Base-by-base conservation (phyloP, 2,888 invertebrate genomes). In the Linnaemya tessellans region DNA sequence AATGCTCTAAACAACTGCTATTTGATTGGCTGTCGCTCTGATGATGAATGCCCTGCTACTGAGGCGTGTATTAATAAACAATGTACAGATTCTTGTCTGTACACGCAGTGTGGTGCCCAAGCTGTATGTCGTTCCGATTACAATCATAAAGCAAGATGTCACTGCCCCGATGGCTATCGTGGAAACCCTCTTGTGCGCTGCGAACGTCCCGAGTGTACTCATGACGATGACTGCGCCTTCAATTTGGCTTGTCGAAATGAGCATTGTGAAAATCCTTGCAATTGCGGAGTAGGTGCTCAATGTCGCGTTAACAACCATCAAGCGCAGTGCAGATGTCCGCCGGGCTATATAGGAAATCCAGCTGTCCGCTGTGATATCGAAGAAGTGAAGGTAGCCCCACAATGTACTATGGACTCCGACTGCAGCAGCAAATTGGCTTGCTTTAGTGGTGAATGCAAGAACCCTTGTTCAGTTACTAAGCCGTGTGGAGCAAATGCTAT, bases 401-500 rank as follows among this genome's bases (percentile, higher is more conserved):
- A 96, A 90, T 98, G 97, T 91, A 95, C 94, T 89, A 94, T 94
- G 89, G 97, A 98, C 89, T 96, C 96, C 0, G 97, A 97, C 88
- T 98, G 97, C 90, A 95, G 97, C n/a, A 96, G 96, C 87, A 96
- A 95, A 90, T 92, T 96, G 87, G 97, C 97, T 54, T 98, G 98
- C 92, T 95, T 97, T 90, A 95, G 94, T 89, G 96, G 96, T 62
- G 93, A 94, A 87, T 98, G 98, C 90, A 95, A 94, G 89, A 96
- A 97, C 91, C 97, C 97, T 0, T 98, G 98, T 91, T 91, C 93
- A 8, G 94, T 95, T 83, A 96, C 96, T 1, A 94, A 94, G 90
- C 97, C 97, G 0, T 98, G 97, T 90, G 97, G 97, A 18, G 91
- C 93, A 49, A 95, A 96, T 90, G 97, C 98, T 0, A 94, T 96